These are phyloP conservation scores for Acleris emargana DNA, from an alignment of 2,888 invertebrate genomes.

Conservation along the genomic window DNA sequence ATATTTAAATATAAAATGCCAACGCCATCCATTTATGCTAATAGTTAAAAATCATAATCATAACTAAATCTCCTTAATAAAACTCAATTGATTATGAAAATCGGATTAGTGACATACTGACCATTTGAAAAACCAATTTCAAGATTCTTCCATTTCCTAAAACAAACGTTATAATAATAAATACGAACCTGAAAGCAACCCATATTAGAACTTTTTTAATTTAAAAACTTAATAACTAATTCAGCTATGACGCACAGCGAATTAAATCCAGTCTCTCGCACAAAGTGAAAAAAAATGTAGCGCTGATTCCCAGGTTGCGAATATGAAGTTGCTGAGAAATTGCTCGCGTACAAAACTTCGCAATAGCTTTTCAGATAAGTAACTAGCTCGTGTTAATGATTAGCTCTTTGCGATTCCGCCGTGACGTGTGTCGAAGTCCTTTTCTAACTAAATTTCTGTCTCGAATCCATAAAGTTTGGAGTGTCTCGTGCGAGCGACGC, in stretches of 20 bases:
- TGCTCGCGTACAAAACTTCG: slow-evolving; percentile 66
- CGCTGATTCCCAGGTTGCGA: slow-evolving; percentile 31
- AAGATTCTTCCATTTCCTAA: too few species aligned
- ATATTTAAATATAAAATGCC: too few species aligned
- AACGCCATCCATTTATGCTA: too few species aligned
- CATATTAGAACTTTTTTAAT: slow-evolving; percentile 5
- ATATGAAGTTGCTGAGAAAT: slow-evolving; percentile 62
- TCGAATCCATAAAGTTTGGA: slow-evolving; percentile 73
- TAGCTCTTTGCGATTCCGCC: slow-evolving; percentile 73
- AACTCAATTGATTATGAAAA: too few species aligned
- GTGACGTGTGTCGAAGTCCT: slow-evolving; percentile 69
- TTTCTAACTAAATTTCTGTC: slow-evolving; percentile 76
- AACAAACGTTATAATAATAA: too few species aligned
- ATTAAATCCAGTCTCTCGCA: slow-evolving; percentile 23
- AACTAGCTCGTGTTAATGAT: slow-evolving; percentile 76
- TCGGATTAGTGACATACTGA: too few species aligned
- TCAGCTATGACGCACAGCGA: slow-evolving; percentile 13
- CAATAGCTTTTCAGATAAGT: slow-evolving; percentile 75
- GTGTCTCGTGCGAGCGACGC: slow-evolving; percentile 51
- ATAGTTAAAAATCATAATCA: too few species aligned
- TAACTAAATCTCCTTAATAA: too few species aligned
- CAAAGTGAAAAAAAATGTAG: slow-evolving; percentile 28
- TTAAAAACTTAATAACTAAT: slow-evolving; percentile 24
- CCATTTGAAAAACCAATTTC: too few species aligned
- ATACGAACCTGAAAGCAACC: neutral